Evolutionary conservation across 2,888 invertebrate species (phyloP), one percentile per base, ranked within the genome.

Genomic region (Trichopoda pennipes): DNA sequence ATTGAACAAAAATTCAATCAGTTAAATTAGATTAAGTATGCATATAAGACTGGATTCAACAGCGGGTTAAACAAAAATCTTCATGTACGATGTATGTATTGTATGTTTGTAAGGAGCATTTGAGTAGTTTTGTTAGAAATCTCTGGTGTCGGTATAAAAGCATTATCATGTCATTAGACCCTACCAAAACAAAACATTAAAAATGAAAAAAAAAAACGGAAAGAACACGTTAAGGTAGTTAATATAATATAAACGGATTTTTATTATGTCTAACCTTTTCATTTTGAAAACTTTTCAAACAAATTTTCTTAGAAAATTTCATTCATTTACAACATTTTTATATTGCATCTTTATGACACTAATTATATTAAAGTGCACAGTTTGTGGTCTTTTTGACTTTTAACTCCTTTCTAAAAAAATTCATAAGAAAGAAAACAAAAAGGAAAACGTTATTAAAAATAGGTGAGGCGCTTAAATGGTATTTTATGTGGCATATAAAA

Each of bases 331-430:
- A 64, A 38, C 21, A 47, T 61, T 58, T 16, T 35, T 49, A 38
- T 32, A 28, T 28, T 28, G 28, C 8, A 28, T 58, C 86, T 88
- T 88, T 88, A 88, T 87, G 88, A 84, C 87, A 85, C 86, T 88
- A 88, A 89, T 88, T 88, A 88, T 87, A 87, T 86, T 89, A 87
- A 89, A 89, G 86, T 86, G 86, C 86, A 86, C 88, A 86, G 87
- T 87, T 86, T 74, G 78, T 32, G 81, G 61, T 78, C 77, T 53
- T 32, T 60, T 49, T 73, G 21, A 49, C 16, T 44, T 64, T 44
- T 49, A 49, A 64, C 32, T 32, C 21, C n/a, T 47, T 38, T 60
- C 68, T 76, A 42, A 42, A 47, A 12, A 55, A n/a, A 44, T 23
- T 17, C 38, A 49, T 17, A 38, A 23, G 23, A 49, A 60, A 21